Evolutionary conservation across 1,140 invertebrate species (phyloP).

Genomic region (Centruroides sculpturatus): DNA sequence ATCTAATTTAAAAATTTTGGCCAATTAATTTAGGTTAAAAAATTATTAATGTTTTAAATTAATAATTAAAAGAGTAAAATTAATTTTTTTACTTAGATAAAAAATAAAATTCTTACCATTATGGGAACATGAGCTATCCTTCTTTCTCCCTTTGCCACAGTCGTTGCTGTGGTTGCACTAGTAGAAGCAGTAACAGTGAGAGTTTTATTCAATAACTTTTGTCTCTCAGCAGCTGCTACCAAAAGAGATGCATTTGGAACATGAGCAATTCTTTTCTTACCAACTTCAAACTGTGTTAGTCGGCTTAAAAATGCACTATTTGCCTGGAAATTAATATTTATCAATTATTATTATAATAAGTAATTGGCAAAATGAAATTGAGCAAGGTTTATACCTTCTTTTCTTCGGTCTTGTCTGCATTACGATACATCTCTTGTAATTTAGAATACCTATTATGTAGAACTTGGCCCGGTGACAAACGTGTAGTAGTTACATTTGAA

Average conservation of each 20-base stretch:
- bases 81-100: too few relatives aligned
- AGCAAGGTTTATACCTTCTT: constrained; percentile 14
- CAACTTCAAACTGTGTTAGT: neutral
- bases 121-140: constrained; percentile 52
- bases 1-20: too few relatives aligned
- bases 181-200: neutral
- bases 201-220: neutral
- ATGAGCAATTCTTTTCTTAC: constrained; percentile 23
- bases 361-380: neutral
- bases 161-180: constrained; percentile 22
- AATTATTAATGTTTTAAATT: too few relatives aligned
- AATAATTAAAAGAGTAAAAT: too few relatives aligned
- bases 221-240: constrained; percentile 1
- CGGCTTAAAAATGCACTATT: constrained; percentile 1
- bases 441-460: constrained; percentile 28
- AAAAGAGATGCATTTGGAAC: constrained; percentile 16
- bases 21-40: too few relatives aligned
- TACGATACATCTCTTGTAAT: constrained; percentile 23
- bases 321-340: neutral
- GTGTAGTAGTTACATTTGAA: neutral
- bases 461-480: constrained; percentile 25
- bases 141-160: constrained; percentile 43
- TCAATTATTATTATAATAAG: neutral
- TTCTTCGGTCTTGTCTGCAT: constrained; percentile 10
- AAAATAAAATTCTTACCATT: constrained; percentile 25